These are phyloP conservation scores for Melitaea athalia DNA, from an alignment of 2,888 invertebrate species.

Conservation along the genomic window DNA sequence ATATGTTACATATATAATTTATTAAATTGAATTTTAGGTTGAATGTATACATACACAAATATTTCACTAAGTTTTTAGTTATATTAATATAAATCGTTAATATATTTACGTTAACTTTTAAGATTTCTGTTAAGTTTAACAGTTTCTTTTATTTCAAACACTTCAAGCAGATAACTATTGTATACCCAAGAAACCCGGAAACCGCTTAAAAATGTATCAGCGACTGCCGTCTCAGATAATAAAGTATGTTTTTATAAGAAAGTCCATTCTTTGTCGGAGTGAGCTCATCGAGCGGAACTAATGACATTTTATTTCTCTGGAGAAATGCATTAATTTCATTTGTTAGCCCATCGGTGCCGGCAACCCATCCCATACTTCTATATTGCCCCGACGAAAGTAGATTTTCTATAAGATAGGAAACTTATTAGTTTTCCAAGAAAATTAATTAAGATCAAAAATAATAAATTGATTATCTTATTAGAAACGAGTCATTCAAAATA, in stretches of 20 bases:
- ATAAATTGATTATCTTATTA: slow-evolving; percentile 29
- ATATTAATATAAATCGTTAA: no score
- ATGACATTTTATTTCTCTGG: slow-evolving; percentile 79
- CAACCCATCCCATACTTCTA: slow-evolving; percentile 54
- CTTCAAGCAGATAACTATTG: slow-evolving; percentile 7
- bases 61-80: no score
- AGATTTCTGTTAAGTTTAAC: slow-evolving; percentile 1
- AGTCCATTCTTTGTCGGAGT: slow-evolving; percentile 52
- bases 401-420: slow-evolving; percentile 67
- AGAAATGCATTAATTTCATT: slow-evolving; percentile 81
- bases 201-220: slow-evolving; percentile 32
- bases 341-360: slow-evolving; percentile 73
- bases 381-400: slow-evolving; percentile 61
- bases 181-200: slow-evolving; percentile 15
- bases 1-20: no score
- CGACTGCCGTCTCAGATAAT: slow-evolving; percentile 45
- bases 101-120: neutral
- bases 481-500: slow-evolving; percentile 8
- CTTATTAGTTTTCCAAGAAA: slow-evolving; percentile 51
- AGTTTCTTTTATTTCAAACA: slow-evolving; percentile 13
- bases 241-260: slow-evolving; percentile 59
- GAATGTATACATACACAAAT: no score
- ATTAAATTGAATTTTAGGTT: no score
- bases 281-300: slow-evolving; percentile 75
- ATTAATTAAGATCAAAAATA: slow-evolving; percentile 33